These are phyloP conservation scores for Sigmodon hispidus DNA, from an alignment of 2,113 vertebrate genomes.

Conservation along the genomic window DNA sequence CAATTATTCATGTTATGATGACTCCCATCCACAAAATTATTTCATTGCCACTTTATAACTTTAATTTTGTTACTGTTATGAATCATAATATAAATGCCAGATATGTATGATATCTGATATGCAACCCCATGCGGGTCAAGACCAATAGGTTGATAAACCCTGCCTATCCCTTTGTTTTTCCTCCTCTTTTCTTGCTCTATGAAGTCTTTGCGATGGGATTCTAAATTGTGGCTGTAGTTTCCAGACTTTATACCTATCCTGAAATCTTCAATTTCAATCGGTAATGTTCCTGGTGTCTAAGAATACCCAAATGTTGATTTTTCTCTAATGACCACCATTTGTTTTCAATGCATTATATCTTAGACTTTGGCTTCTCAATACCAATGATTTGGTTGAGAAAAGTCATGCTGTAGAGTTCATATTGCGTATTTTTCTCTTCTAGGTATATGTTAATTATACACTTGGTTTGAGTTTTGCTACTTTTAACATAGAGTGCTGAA, in stretches of 20 bases:
- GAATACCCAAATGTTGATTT: not conserved
- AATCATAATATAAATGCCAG: not conserved
- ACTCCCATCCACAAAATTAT: not conserved
- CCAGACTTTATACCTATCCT: not conserved
- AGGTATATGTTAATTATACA: not conserved
- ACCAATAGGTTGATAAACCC: not conserved
- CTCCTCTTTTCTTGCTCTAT: not conserved
- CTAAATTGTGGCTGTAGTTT: not conserved
- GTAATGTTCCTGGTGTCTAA: not conserved
- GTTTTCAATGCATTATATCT: not conserved
- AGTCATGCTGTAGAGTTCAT: not conserved
- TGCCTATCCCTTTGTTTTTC: not conserved
- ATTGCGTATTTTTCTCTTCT: not conserved
- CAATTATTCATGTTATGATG: not conserved
- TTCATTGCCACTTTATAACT: not conserved
- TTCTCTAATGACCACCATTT: not conserved
- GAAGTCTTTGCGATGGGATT: not conserved
- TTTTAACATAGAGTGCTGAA: constrained; percentile 13
- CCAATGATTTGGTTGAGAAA: not conserved
- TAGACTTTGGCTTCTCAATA: not conserved
- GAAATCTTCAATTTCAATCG: not conserved
- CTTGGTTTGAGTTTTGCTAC: constrained; percentile 21
- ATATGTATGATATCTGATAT: not conserved
- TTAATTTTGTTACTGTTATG: not conserved
- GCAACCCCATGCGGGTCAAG: not conserved